These are phyloP conservation scores for Trichacis sp. DNA, from an alignment of 2,888 invertebrate genomes.

Conservation along the genomic window DNA sequence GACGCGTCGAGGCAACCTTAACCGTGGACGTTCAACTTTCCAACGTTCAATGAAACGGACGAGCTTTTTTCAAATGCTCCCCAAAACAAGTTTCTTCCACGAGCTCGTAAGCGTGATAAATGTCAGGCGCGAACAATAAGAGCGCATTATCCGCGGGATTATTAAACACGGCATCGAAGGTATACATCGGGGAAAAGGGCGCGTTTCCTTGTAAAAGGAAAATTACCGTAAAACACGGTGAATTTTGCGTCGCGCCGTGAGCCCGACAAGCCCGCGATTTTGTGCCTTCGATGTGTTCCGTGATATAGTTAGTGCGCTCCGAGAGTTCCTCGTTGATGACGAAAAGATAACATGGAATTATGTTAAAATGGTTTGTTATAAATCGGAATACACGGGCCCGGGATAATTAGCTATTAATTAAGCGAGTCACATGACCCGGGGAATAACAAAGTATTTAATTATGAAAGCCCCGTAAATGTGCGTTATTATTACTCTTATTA, in stretches of 20 bases:
- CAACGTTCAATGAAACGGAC: not conserved
- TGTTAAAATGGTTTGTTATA: slow-evolving; percentile 12
- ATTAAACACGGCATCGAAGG: slow-evolving; percentile 7
- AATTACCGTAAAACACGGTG: slow-evolving; percentile 18
- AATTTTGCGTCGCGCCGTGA: slow-evolving; percentile 11
- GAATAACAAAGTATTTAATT: not conserved
- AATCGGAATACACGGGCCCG: not conserved
- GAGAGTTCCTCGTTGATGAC: slow-evolving; percentile 6
- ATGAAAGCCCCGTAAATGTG: not conserved
- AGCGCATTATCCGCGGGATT: slow-evolving; percentile 1
- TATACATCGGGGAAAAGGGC: not conserved
- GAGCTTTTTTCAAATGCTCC: not conserved
- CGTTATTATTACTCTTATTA: not conserved
- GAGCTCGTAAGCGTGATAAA: not conserved
- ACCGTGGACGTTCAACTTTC: not conserved
- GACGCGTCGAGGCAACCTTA: not conserved
- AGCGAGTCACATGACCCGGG: not conserved
- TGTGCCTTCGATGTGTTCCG: slow-evolving; percentile 7
- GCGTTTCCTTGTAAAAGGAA: too few species aligned
- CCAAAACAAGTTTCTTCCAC: not conserved
- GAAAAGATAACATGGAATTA: slow-evolving; percentile 8
- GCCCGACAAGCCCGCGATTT: slow-evolving; percentile 1
- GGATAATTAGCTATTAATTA: slow-evolving; percentile 4
- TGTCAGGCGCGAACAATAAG: slow-evolving; percentile 1
- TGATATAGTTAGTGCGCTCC: slow-evolving; percentile 5